Evolutionary conservation across 2,888 invertebrate species (phyloP), one percentile per base, ranked within the genome.

Genomic region (Agrotis segetum): DNA sequence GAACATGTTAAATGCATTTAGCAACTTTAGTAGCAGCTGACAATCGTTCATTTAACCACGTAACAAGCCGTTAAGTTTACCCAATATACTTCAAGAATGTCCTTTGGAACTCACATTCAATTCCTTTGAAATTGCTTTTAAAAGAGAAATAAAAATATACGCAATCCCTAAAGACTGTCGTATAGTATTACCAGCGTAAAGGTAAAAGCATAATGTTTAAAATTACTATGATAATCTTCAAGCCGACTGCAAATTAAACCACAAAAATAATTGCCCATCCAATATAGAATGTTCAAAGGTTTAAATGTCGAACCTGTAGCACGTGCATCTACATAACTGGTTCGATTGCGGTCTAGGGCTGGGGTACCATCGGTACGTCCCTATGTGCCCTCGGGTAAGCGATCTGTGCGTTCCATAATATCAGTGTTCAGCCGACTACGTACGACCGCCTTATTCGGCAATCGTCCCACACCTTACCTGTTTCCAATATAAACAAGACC

Each of bases 241-340:
- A 86, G 81, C 73, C 84, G 88, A 87, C 89, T 88, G 93, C 91
- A 90, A 92, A 94, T 94, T 92, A 95, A 94, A 95, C 89, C 90
- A 93, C 93, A 87, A 92, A 94, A 92, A 89, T 95, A 93, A 94
- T 94, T 92, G 91, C 92, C 91, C 80, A 89, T 92, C 89, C 87
- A 87, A 88, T 91, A 88, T 88, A 89, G 88, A 89, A 90, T 88
- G 86, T 89, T 85, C 85, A 82, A 79, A 79, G 85, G 86, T 87
- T 90, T 89, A 88, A 90, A 88, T 80, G 71, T 74, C 67, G 53
- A 63, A 78, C 71, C 67, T 76, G 65, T 87, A 87, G 86, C 83
- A 73, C 34, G 80, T 84, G 71, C 67, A 90, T 90, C 88, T 89
- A 88, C 90, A 92, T 91, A 93, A 92, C 92, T 88, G 89, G 93